Conservation (phyloP, 1,140 invertebrate species). For the Apis laboriosa region DNA sequence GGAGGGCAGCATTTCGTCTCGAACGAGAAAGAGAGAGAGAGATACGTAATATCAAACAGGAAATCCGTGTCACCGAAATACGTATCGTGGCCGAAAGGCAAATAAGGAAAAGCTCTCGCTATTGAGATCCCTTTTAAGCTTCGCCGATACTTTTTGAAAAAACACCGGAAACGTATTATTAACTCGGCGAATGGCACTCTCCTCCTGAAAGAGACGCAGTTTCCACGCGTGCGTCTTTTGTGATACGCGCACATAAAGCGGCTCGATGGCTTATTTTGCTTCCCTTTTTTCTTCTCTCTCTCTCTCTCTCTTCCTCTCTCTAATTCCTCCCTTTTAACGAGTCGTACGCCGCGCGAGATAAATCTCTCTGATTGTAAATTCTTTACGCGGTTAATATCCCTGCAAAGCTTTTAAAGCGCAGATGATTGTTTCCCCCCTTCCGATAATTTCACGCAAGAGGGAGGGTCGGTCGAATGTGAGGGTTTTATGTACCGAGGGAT, state of each 20-base stretch:
- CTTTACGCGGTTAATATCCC: not conserved
- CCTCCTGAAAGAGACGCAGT: not conserved
- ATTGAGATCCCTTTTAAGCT: constrained; percentile 12
- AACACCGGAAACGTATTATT: constrained; percentile 41
- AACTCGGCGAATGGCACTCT: constrained; percentile 4
- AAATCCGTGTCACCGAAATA: constrained; percentile 53
- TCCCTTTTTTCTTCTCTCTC: not conserved
- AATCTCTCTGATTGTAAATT: not conserved
- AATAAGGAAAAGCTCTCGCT: constrained; percentile 3
- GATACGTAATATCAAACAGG: constrained; percentile 48
- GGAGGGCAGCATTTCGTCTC: not conserved
- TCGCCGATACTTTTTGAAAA: constrained; percentile 7
- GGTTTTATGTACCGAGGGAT: not conserved
- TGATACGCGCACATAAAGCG: constrained; percentile 14
- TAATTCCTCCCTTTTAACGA: not conserved
- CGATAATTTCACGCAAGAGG: not conserved
- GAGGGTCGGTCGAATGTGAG: not conserved
- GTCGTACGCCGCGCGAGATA: not conserved
- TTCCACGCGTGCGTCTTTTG: constrained; percentile 14
- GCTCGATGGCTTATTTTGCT: constrained; percentile 27
- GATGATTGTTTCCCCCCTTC: not conserved
- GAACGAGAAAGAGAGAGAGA: no score
- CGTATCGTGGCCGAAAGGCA: constrained; percentile 11
- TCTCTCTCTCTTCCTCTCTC: not conserved
- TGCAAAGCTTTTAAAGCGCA: not conserved